Percentiles rank a stretch among this genome's conserved stretches.
Conservation (phyloP, 2,113 vertebrate species). For the Zingel zingel region DNA sequence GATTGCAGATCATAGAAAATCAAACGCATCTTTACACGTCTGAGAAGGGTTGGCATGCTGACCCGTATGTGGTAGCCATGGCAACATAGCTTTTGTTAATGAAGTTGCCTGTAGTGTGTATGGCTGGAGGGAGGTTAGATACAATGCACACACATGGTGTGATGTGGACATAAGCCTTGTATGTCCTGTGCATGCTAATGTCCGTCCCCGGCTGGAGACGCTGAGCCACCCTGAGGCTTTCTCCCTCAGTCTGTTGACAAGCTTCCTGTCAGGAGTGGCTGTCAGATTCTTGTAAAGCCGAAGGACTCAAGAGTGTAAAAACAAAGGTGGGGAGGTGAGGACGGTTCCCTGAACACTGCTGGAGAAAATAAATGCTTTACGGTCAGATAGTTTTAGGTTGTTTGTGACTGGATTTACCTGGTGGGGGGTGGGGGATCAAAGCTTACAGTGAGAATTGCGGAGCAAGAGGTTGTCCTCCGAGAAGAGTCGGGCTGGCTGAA, state of each 20-base stretch:
- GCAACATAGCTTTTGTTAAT: conserved; percentile 33
- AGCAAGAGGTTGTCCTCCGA: conserved; percentile 9
- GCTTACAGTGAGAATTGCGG: conserved; percentile 7
- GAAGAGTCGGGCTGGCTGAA: neutral
- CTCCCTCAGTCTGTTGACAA: conserved; percentile 25
- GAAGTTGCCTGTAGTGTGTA: neutral
- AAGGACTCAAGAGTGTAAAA: neutral
- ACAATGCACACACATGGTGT: conserved; percentile 3
- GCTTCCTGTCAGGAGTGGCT: conserved; percentile 10
- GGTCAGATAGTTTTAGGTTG: conserved; percentile 34
- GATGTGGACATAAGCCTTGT: conserved; percentile 20
- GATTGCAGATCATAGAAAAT: neutral
- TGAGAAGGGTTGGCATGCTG: neutral
- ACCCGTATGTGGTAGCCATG: conserved; percentile 43
- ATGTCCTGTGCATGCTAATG: conserved; percentile 22
- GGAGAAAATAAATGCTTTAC: conserved; percentile 44
- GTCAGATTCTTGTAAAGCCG: conserved; percentile 18
- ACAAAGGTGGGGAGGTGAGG: neutral
- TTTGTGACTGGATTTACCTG: conserved; percentile 47
- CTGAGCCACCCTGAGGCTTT: neutral
- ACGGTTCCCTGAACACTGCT: neutral
- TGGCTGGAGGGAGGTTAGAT: conserved; percentile 30
- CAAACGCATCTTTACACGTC: neutral
- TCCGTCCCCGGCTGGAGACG: conserved; percentile 18
- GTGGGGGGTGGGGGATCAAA: neutral